phyloP scores from a whole-genome alignment of 2,113 vertebrate species.

The Amphiprion percula region DNA sequence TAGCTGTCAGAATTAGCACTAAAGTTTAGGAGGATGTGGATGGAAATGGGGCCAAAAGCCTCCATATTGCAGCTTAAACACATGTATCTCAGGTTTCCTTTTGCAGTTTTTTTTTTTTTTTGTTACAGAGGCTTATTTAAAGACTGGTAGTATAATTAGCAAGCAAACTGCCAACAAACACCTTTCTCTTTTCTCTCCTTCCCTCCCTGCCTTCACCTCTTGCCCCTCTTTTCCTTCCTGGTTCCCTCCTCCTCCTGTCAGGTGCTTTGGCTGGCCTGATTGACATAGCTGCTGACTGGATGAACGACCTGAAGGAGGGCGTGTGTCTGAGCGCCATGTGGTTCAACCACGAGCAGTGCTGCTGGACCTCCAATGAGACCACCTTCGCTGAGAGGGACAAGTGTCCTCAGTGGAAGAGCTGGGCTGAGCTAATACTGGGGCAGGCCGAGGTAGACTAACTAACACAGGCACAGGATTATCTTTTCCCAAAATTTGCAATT shows the following conservation, averaged over 20 bases:
- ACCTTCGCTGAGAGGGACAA: slow-evolving; percentile 98
- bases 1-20: too few relatives aligned
- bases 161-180: not conserved
- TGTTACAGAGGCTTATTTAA: not conserved
- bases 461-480: not conserved
- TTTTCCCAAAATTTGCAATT: not conserved
- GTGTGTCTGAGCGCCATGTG: slow-evolving; percentile 96
- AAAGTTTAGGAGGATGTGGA: too few relatives aligned
- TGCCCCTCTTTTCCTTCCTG: not conserved
- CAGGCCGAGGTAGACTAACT: slow-evolving; percentile 92
- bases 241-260: slow-evolving; percentile 61
- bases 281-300: slow-evolving; percentile 98
- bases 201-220: slow-evolving; percentile 1
- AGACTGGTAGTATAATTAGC: not conserved
- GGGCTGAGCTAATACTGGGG: slow-evolving; percentile 97
- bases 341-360: slow-evolving; percentile 99
- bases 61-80: too few relatives aligned
- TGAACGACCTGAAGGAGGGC: slow-evolving; percentile 98
- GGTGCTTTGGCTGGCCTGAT: slow-evolving; percentile 98
- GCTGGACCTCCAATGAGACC: slow-evolving; percentile 96
- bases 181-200: not conserved
- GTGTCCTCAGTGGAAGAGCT: slow-evolving; percentile 98
- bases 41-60: too few relatives aligned
- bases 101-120: not conserved
- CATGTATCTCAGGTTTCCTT: not conserved